Conservation (phyloP, 2,888 invertebrate species). For the Drosophila leonis region DNA sequence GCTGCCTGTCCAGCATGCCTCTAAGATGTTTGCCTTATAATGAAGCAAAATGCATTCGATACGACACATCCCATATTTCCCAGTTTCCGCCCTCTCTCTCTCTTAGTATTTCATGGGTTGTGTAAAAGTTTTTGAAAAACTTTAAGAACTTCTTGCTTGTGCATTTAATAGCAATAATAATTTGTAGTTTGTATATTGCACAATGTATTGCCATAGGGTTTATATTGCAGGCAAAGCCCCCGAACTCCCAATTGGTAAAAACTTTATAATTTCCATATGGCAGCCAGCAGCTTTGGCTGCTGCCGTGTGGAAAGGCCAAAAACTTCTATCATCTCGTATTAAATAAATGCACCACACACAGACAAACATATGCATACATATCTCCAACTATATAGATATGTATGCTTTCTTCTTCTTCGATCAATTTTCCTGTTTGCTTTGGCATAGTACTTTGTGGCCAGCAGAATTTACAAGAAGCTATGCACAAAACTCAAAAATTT, state of each 20-base stretch:
- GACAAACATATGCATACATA: not conserved
- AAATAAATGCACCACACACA: slow-evolving; percentile 42
- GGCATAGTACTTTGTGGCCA: slow-evolving; percentile 50
- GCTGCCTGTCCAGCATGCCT: slow-evolving; percentile 15
- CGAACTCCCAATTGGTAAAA: slow-evolving; percentile 38
- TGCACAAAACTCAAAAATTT: slow-evolving; percentile 53
- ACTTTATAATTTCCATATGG: slow-evolving; percentile 72
- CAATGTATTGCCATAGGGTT: slow-evolving; percentile 70
- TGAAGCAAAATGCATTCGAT: slow-evolving; percentile 64
- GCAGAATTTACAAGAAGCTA: slow-evolving; percentile 47
- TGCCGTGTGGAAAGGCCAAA: slow-evolving; percentile 32
- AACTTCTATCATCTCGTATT: slow-evolving; percentile 54
- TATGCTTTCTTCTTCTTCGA: slow-evolving; percentile 35
- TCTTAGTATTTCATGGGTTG: slow-evolving; percentile 19
- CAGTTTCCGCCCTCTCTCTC: not conserved
- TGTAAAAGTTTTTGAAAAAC: slow-evolving; percentile 67
- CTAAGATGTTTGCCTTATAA: slow-evolving; percentile 72
- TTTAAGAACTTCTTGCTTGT: slow-evolving; percentile 74
- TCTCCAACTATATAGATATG: slow-evolving; percentile 13
- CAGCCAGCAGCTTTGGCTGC: slow-evolving; percentile 49
- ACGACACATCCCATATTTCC: slow-evolving; percentile 35
- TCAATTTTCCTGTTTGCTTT: slow-evolving; percentile 61
- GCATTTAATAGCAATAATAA: slow-evolving; percentile 81
- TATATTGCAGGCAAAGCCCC: slow-evolving; percentile 23
- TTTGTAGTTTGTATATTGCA: slow-evolving; percentile 73